Conservation (phyloP, 1,140 invertebrate genomes). For the Scaptodrosophila lebanonensis region DNA sequence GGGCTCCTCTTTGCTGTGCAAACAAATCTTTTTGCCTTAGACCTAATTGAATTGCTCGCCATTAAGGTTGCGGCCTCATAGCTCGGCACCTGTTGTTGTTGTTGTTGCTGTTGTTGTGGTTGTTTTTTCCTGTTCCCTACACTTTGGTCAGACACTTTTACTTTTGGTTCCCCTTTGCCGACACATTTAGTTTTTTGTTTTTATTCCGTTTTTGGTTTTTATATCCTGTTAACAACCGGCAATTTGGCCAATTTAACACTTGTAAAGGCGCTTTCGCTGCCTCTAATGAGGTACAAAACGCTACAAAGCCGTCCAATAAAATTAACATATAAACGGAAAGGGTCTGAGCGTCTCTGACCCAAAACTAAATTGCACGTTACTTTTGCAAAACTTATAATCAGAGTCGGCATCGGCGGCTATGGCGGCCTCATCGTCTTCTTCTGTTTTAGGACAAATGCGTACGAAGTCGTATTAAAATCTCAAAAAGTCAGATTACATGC, state of each 20-base stretch:
- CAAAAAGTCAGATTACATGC: conserved; percentile 29
- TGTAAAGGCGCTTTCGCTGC: conserved; percentile 73
- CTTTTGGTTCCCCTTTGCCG: not conserved
- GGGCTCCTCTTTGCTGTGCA: not conserved
- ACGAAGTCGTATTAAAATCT: conserved; percentile 46
- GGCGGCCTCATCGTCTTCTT: not conserved
- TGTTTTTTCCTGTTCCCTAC: conserved; percentile 3
- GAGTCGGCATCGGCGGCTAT: not conserved
- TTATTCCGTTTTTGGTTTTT: conserved; percentile 22
- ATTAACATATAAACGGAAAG: conserved; percentile 64
- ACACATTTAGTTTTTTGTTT: conserved; percentile 63
- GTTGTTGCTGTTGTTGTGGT: not conserved
- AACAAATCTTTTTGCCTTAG: not conserved
- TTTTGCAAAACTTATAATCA: conserved; percentile 50
- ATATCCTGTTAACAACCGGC: conserved; percentile 71
- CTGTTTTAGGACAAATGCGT: conserved; percentile 20
- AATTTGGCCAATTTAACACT: conserved; percentile 75
- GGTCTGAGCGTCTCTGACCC: conserved; percentile 43
- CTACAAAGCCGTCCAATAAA: conserved; percentile 38
- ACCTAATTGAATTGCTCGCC: conserved; percentile 28
- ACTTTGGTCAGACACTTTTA: not conserved
- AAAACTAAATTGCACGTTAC: conserved; percentile 55
- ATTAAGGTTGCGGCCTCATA: not conserved
- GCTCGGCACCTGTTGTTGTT: conserved; percentile 7
- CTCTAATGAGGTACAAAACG: conserved; percentile 75